A percentile compares a stretch with the other conserved stretches of the same genome.
phyloP scores from a whole-genome alignment of 1,140 invertebrate species.

The Anastatus disparis region DNA sequence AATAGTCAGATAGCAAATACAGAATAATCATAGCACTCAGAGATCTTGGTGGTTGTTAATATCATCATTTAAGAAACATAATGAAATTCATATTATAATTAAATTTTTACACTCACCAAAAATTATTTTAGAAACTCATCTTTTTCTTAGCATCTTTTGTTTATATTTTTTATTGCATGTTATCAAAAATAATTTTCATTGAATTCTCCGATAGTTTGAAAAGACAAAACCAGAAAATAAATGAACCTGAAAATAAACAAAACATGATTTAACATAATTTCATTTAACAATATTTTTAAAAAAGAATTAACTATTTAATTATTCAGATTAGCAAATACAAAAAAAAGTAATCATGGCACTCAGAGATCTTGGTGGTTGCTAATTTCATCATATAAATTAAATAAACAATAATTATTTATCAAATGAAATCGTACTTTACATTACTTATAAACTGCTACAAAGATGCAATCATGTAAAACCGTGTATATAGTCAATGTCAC shows the following conservation, averaged over 20 bases:
- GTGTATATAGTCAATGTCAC: background rate
- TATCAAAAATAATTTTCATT: too few relatives aligned
- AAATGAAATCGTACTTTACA: background rate
- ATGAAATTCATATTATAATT: background rate
- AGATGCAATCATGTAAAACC: background rate
- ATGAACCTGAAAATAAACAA: too few relatives aligned
- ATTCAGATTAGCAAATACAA: slow-evolving; percentile 40
- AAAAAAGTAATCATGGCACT: slow-evolving; percentile 36
- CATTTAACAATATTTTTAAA: background rate
- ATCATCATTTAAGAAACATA: slow-evolving; percentile 22
- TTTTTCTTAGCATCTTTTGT: too few relatives aligned
- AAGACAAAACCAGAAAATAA: too few relatives aligned
- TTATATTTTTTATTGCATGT: too few relatives aligned
- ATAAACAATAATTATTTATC: background rate
- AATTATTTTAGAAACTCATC: too few relatives aligned
- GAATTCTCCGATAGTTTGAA: too few relatives aligned
- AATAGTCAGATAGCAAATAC: slow-evolving; percentile 33
- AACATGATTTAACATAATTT: too few relatives aligned
- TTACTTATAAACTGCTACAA: too few relatives aligned
- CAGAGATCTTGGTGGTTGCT: slow-evolving; percentile 41
- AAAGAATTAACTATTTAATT: background rate
- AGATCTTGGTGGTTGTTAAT: slow-evolving; percentile 40
- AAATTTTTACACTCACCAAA: too few relatives aligned
- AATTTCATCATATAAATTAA: background rate
- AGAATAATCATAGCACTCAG: slow-evolving; percentile 39